phyloP scores from a whole-genome alignment of 2,888 invertebrate species.

The Ennomos quercinarius region DNA sequence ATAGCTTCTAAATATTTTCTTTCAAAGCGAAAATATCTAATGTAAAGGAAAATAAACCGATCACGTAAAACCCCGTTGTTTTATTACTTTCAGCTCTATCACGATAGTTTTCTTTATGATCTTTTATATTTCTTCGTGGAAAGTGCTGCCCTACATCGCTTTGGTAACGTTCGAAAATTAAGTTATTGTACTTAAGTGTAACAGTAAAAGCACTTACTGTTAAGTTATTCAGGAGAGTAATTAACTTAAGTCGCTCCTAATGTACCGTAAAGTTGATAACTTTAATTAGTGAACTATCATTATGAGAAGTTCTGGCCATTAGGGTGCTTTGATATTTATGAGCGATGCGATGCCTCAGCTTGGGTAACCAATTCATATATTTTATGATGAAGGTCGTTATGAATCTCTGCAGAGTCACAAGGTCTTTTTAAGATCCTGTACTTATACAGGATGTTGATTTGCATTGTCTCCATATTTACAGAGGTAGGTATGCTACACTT shows the following conservation, averaged over 20 bases:
- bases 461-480: no score
- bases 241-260: conserved; percentile 35
- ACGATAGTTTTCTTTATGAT: conserved; percentile 28
- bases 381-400: neutral
- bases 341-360: conserved; percentile 12
- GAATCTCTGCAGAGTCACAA: no score
- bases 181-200: conserved; percentile 27
- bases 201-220: conserved; percentile 25
- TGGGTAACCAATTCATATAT: conserved; percentile 10
- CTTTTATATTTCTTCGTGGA: conserved; percentile 15
- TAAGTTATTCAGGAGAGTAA: conserved; percentile 34
- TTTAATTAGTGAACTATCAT: conserved; percentile 35
- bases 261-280: conserved; percentile 37
- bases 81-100: conserved; percentile 28
- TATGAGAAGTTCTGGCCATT: conserved; percentile 25
- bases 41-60: conserved; percentile 77
- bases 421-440: no score
- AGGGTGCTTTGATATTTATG: conserved; percentile 25
- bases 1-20: conserved; percentile 77
- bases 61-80: conserved; percentile 53
- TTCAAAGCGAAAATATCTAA: conserved; percentile 75
- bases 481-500: no score
- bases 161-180: conserved; percentile 22
- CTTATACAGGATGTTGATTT: no score
- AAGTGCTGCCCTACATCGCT: conserved; percentile 17